Evolutionary conservation across 2,888 invertebrate species (phyloP), one percentile per base, ranked within the genome.

Genomic region (Ferdinandea cuprea): DNA sequence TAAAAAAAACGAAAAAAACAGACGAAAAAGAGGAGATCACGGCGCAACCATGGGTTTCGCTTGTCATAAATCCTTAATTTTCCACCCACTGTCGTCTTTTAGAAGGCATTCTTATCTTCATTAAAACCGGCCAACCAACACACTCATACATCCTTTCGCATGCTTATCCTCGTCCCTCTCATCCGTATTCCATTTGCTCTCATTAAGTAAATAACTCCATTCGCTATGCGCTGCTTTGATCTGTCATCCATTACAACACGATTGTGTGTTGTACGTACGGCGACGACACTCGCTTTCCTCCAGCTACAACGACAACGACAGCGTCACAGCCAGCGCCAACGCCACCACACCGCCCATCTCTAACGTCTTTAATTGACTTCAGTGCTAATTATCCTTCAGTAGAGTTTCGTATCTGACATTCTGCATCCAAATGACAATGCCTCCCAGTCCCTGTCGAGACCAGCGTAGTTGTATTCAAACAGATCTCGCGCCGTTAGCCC

Each of bases 371-470:
- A 83, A 83, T 83, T 78, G 83, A 78, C 83, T 78, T 68, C 68
- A 68, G 61, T 78, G 83, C 78, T 83, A 83, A 83, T 83, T 83
- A 83, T 78, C 72, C 68, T 63, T 83, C 76, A 74, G 68, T 19
- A 32, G 28, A 32, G 58, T 40, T 63, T 35, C 65, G 35, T 42
- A 40, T 83, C 61, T 78, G 68, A 63, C 78, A 72, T 68, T 83
- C 66, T 83, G 83, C 83, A 83, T 83, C 68, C 68, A 61, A 83
- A 83, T 83, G 66, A 83, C 83, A 78, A 78, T 78, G 68, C 68
- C 52, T 52, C 28, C 65, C 28, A 74, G 52, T 59, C 35, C 5
- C 0, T n/a, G n/a, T 37, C 59, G 54, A 48, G 58, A 21, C 54
- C 73, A 25, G 46, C 11, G 8, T n/a, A 17, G n/a, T 17, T 30